These are phyloP conservation scores for Drosophila baimaii DNA, from an alignment of 1,140 invertebrate species.

Conservation along the genomic window DNA sequence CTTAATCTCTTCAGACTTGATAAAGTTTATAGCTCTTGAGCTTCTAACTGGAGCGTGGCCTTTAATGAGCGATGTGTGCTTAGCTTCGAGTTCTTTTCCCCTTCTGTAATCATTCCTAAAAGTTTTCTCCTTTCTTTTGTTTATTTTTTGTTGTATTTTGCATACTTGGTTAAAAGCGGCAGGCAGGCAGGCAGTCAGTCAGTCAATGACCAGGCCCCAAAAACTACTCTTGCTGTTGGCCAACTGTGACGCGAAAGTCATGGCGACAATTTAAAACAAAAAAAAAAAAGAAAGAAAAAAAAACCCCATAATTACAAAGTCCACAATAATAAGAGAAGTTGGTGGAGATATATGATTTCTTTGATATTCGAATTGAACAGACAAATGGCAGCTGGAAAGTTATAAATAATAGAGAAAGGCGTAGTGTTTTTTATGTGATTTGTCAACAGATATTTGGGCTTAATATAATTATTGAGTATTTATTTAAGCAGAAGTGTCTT, in stretches of 20 bases:
- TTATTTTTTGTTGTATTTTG: constrained; percentile 33
- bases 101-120: constrained; percentile 22
- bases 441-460: background rate
- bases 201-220: constrained; percentile 34
- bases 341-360: constrained; percentile 32
- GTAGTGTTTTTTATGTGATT: background rate
- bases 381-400: background rate
- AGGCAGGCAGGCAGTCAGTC: constrained; percentile 7
- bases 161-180: constrained; percentile 30
- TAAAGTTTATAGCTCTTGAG: constrained; percentile 42
- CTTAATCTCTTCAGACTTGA: constrained; percentile 31
- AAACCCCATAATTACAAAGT: constrained; percentile 51
- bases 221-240: constrained; percentile 45
- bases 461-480: background rate
- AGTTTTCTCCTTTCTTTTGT: constrained; percentile 26
- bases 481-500: background rate
- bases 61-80: constrained; percentile 55
- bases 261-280: constrained; percentile 51
- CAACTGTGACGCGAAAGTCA: constrained; percentile 79
- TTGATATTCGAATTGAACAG: constrained; percentile 1
- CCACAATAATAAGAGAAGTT: constrained; percentile 23
- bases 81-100: constrained; percentile 25
- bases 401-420: constrained; percentile 14
- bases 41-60: constrained; percentile 71
- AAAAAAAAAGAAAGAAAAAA: constrained; percentile 8